phyloP scores from a whole-genome alignment of 2,888 invertebrate species.

The Onthophagus sagittarius region DNA sequence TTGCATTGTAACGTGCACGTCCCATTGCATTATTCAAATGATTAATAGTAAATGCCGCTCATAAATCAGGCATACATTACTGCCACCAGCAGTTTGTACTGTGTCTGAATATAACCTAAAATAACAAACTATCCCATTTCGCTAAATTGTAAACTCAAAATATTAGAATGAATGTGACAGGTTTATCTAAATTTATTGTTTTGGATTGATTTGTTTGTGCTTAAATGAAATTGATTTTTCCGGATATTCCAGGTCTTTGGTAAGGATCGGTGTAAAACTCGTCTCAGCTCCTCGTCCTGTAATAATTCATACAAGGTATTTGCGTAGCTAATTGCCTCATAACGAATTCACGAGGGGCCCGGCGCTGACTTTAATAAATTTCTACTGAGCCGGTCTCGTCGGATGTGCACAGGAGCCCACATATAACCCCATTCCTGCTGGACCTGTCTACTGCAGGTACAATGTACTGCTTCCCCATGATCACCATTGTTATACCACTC shows the following conservation, averaged over 20 bases:
- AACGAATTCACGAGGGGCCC: neutral
- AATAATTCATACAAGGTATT: neutral
- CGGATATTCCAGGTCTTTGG: neutral
- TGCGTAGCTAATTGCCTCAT: conserved; percentile 6
- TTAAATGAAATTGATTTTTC: neutral
- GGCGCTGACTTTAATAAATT: conserved; percentile 1
- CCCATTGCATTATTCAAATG: neutral
- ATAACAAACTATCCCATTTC: neutral
- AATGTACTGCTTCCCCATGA: neutral
- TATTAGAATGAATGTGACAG: too few relatives aligned
- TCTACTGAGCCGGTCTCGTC: neutral
- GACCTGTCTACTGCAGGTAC: neutral
- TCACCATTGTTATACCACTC: neutral
- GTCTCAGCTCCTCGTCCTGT: neutral
- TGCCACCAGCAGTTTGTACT: neutral
- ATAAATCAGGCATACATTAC: conserved; percentile 1
- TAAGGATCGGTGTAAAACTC: neutral
- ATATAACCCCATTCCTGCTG: neutral
- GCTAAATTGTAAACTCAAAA: too few relatives aligned
- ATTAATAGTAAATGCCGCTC: neutral
- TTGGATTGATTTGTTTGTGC: too few relatives aligned
- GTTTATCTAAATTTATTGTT: too few relatives aligned
- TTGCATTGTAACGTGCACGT: neutral
- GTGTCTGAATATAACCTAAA: neutral
- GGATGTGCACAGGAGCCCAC: neutral